phyloP scores from a whole-genome alignment of 2,797 vertebrate genomes.

The Synanceia verrucosa region DNA sequence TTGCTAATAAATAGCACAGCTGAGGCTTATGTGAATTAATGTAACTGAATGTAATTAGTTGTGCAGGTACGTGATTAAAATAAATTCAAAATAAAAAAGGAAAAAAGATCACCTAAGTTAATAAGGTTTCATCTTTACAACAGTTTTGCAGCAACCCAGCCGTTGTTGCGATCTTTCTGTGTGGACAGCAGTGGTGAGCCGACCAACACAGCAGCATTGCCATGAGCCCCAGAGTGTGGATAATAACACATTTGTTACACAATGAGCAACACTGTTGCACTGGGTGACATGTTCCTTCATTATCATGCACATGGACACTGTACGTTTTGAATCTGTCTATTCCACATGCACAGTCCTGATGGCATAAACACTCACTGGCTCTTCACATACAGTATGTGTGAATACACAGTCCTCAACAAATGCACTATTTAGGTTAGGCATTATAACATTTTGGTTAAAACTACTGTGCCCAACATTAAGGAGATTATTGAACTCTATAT shows the following conservation, averaged over 20 bases:
- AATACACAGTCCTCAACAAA: not conserved
- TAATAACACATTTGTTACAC: slow-evolving; percentile 24
- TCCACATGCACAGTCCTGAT: slow-evolving; percentile 3
- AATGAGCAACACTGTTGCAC: slow-evolving; percentile 25
- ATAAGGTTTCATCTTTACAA: not conserved
- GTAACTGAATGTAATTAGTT: not conserved
- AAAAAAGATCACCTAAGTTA: not conserved
- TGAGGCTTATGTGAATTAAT: not conserved
- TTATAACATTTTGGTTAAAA: slow-evolving; percentile 1
- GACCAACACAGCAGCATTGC: not conserved
- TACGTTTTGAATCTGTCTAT: not conserved
- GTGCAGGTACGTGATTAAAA: not conserved
- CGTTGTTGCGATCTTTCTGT: slow-evolving; percentile 3
- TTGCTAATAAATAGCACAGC: not conserved
- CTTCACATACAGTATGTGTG: slow-evolving; percentile 22
- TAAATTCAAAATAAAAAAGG: slow-evolving; percentile 6
- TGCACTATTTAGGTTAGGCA: not conserved
- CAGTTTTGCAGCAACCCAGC: not conserved
- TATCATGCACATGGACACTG: slow-evolving; percentile 9
- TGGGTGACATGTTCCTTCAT: slow-evolving; percentile 21
- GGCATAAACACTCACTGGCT: not conserved
- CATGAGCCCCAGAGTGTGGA: not conserved
- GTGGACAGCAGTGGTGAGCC: not conserved
- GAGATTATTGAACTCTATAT: not conserved
- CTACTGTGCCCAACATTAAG: not conserved